Base-by-base conservation (phyloP, 1,140 invertebrate species). In the Periplaneta americana region DNA sequence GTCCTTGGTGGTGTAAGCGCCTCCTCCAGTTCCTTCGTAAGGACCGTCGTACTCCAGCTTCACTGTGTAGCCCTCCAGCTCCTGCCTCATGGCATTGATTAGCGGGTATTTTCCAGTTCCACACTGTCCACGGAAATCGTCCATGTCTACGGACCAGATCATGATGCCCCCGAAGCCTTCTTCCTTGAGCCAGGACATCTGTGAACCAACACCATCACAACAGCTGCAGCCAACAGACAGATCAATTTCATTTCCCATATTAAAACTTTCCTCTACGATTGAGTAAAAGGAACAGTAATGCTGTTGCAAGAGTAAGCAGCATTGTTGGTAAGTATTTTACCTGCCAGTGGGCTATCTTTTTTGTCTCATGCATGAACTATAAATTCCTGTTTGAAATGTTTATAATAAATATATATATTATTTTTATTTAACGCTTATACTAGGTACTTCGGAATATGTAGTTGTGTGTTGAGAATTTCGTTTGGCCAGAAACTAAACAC, bases 91-190 rank as follows among this genome's bases (percentile, higher is more conserved):
- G 0, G 97, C 93, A 82, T 92, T 96, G 36, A 98, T 93, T 36
- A 99, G 88, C 0, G 98, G 98, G 88, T 95, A 99, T 86, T 96
- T 96, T 32, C 95, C 96, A 74, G 93, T 93, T n/a, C 96, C 96
- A 87, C 97, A 98, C 32, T 91, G 91, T 32, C 96, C 97, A 82
- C 92, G 90, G 89, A 98, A 99, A 87, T 99, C 98, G 85, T 99
- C 97, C 95, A 98, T 96, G 86, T 98, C 97, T 18, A 98, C 91
- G 1, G 96, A 97, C 97, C 98, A 99, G 18, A 99, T 95, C 97
- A 99, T 99, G 22, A 98, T 96, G 34, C 98, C 98, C 76, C 97
- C 97, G 84, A 98, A 97, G 18, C 96, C 95, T 90, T 97, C 94
- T 85, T 97, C 94, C 86, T 96, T 97, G 74, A 99, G 89, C 96